Base-by-base conservation (phyloP, 2,113 vertebrate species). In the Potamarius usumacintae region DNA sequence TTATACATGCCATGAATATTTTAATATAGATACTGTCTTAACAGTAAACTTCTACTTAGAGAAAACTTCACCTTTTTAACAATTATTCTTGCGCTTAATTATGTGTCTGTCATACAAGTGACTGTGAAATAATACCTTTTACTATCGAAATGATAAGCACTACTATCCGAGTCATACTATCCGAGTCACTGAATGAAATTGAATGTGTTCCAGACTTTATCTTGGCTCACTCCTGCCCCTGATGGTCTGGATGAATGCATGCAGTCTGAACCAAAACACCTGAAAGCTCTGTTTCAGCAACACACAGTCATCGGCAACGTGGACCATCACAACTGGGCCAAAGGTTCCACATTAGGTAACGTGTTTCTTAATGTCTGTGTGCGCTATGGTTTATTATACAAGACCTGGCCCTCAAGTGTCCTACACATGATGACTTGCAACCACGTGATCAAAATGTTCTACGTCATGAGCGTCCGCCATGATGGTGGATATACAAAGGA, bases 181-280 rank as follows among this genome's bases (percentile, higher is more conserved):
- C 30, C 30, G 30, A 30, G 30, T 30, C 30, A 76, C 14, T 18
- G 55, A 84, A 53, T 88, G 5, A 87, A 89, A 76, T 17, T 7
- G 15, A 65, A 27, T 88, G 79, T 90, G 1, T 85, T 84, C 22
- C 90, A 96, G 95, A 85, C 95, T 83, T 91, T 93, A 65, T 90
- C 88, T 63, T 90, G 92, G 87, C 91, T 95, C 34, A 89, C 86
- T 78, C 92, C 92, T 65, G 63, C 92, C 12, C 92, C 95, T 1
- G 88, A 91, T 65, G 91, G 93, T 86, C 89, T 95, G 4, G 92
- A 94, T 6, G 93, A 95, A 62, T 94, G 92, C 88, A 90, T 95
- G 83, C 90, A 92, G 85, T 71, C 88, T 0, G 91, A 92, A 15
- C 69, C 91, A 7, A 91, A 91, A 53, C 92, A 94, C 60, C 87